Conservation (phyloP, 2,113 vertebrate species). For the Polypterus senegalus region DNA sequence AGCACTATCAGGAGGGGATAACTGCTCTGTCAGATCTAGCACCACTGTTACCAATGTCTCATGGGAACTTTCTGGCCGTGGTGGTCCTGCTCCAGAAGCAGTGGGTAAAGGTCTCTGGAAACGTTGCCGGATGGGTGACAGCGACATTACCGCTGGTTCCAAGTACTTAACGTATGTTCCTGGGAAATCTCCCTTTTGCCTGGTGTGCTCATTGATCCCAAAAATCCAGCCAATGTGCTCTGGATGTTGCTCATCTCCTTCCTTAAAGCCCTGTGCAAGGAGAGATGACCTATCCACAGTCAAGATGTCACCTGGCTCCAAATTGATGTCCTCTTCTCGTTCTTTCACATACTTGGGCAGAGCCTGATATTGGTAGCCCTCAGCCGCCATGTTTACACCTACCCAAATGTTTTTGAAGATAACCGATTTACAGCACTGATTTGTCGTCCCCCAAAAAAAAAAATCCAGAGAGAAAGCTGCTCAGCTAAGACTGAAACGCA, state of each 20-base stretch:
- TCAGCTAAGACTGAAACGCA: neutral
- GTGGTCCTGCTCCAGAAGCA: slow-evolving; percentile 47
- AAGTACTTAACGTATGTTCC: slow-evolving; percentile 84
- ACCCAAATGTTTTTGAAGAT: slow-evolving; percentile 9
- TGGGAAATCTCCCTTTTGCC: slow-evolving; percentile 81
- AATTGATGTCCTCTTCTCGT: slow-evolving; percentile 79
- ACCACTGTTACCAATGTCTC: slow-evolving; percentile 45
- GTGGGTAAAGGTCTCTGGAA: slow-evolving; percentile 73
- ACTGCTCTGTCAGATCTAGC: slow-evolving; percentile 69
- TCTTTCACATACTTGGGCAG: slow-evolving; percentile 74
- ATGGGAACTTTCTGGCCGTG: slow-evolving; percentile 18
- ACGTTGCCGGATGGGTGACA: slow-evolving; percentile 59
- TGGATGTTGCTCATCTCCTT: slow-evolving; percentile 65
- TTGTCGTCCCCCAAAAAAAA: no score
- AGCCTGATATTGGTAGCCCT: slow-evolving; percentile 79
- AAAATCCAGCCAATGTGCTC: slow-evolving; percentile 78
- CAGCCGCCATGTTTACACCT: slow-evolving; percentile 47
- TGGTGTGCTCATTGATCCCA: slow-evolving; percentile 78
- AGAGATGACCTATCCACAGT: slow-evolving; percentile 74
- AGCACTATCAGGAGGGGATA: slow-evolving; percentile 60
- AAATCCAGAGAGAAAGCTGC: no score
- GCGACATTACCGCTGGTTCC: slow-evolving; percentile 60
- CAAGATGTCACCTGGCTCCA: slow-evolving; percentile 70
- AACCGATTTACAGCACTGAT: neutral
- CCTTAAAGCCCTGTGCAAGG: slow-evolving; percentile 63